A percentile compares a stretch with the other conserved stretches of the same genome.
Conservation (phyloP, 23 tunicate species). For the Styela plicata region DNA sequence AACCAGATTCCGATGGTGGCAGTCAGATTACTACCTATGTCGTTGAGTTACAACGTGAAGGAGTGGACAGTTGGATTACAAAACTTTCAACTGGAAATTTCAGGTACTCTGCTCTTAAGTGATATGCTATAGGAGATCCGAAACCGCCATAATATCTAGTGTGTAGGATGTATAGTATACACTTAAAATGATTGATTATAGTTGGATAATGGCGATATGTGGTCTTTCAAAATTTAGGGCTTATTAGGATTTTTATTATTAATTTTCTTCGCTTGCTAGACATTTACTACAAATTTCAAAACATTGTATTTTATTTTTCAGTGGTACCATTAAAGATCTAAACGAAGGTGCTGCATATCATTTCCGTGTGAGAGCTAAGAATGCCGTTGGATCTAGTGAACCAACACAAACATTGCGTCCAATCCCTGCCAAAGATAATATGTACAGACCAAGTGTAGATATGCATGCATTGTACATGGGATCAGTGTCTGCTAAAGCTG, state of each 20-base stretch:
- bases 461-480: constrained; percentile 73
- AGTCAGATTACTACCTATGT: constrained; percentile 59
- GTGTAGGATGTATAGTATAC: too few species aligned
- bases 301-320: constrained; percentile 6
- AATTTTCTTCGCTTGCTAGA: neutral
- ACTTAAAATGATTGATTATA: too few species aligned
- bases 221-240: too few species aligned
- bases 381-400: constrained; percentile 69
- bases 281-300: constrained; percentile 32
- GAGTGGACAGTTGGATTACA: constrained; percentile 55
- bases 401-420: constrained; percentile 61
- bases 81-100: constrained; percentile 23
- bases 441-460: constrained; percentile 59
- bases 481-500: constrained; percentile 74
- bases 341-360: constrained; percentile 69
- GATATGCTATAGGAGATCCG: too few species aligned
- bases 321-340: constrained; percentile 45
- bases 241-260: too few species aligned
- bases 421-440: constrained; percentile 51
- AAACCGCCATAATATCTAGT: too few species aligned
- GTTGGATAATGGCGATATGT: too few species aligned
- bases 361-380: constrained; percentile 81
- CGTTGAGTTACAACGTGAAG: constrained; percentile 69
- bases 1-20: constrained; percentile 90
- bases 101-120: neutral